Conservation (phyloP, 1,140 invertebrate species). For the Cyrtorhinus lividipennis region DNA sequence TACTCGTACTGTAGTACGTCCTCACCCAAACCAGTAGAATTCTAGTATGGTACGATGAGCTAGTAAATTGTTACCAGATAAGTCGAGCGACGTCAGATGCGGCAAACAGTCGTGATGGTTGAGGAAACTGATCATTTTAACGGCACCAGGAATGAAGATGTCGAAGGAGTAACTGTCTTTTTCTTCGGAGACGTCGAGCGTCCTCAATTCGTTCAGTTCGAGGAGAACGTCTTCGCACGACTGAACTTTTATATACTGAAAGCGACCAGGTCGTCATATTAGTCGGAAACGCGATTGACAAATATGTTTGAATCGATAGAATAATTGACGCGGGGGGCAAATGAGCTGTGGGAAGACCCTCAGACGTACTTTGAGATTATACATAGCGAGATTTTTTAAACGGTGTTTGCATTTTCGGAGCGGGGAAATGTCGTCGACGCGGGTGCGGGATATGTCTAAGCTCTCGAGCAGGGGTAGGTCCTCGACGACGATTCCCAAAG, state of each 20-base stretch:
- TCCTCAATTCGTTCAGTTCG: conserved; percentile 42
- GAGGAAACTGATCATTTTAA: conserved; percentile 36
- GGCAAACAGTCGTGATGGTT: conserved; percentile 39
- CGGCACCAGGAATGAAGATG: conserved; percentile 31
- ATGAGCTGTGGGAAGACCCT: no score
- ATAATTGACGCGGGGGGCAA: no score
- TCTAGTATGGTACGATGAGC: no score
- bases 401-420: conserved; percentile 44
- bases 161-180: conserved; percentile 35
- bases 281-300: neutral
- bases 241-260: conserved; percentile 31
- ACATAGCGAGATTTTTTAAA: conserved; percentile 46
- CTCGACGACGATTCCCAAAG: conserved; percentile 50
- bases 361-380: conserved; percentile 41
- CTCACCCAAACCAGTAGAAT: no score
- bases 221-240: conserved; percentile 35
- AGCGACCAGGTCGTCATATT: conserved; percentile 9
- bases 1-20: no score
- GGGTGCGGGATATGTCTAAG: conserved; percentile 55
- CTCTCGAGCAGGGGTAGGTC: conserved; percentile 50
- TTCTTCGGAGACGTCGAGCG: conserved; percentile 51
- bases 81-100: conserved; percentile 47
- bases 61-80: conserved; percentile 44
- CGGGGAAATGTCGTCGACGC: conserved; percentile 49
- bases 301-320: no score